Conservation (phyloP, 2,113 vertebrate species). For the Tachycineta bicolor region DNA sequence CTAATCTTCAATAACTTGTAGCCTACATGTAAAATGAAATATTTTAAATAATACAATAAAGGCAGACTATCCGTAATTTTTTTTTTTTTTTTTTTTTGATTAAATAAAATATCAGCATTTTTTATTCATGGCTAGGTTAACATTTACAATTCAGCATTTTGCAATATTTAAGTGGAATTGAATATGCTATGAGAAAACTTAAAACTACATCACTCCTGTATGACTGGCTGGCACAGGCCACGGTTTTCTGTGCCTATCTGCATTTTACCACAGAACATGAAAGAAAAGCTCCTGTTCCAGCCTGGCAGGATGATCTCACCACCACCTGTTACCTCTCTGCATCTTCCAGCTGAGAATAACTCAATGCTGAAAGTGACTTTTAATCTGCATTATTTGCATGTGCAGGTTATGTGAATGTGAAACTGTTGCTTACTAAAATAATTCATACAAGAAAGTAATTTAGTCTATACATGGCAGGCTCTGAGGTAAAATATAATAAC, state of each 20-base stretch:
- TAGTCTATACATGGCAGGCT: neutral
- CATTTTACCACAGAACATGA: neutral
- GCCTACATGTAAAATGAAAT: constrained; percentile 65
- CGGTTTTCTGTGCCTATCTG: neutral
- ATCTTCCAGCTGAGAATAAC: neutral
- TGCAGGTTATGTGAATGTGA: neutral
- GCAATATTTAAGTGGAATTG: constrained; percentile 73
- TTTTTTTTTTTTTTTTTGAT: constrained; percentile 46
- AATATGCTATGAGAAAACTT: constrained; percentile 70
- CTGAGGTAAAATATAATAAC: neutral
- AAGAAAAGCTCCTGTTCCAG: constrained; percentile 1
- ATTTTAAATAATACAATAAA: constrained; percentile 76
- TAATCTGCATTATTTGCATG: neutral
- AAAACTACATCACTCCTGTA: constrained; percentile 39
- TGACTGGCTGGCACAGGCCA: neutral
- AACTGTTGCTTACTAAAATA: constrained; percentile 17
- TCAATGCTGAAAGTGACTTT: neutral
- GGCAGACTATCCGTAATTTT: constrained; percentile 61
- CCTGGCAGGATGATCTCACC: neutral
- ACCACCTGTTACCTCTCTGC: neutral
- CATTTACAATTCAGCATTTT: constrained; percentile 74
- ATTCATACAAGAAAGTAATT: constrained; percentile 8
- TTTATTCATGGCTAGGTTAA: constrained; percentile 76
- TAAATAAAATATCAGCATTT: constrained; percentile 80
- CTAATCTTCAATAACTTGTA: constrained; percentile 14